These are phyloP conservation scores for Peromyscus nudipes DNA, from an alignment of 2,797 vertebrate species.

Conservation along the genomic window DNA sequence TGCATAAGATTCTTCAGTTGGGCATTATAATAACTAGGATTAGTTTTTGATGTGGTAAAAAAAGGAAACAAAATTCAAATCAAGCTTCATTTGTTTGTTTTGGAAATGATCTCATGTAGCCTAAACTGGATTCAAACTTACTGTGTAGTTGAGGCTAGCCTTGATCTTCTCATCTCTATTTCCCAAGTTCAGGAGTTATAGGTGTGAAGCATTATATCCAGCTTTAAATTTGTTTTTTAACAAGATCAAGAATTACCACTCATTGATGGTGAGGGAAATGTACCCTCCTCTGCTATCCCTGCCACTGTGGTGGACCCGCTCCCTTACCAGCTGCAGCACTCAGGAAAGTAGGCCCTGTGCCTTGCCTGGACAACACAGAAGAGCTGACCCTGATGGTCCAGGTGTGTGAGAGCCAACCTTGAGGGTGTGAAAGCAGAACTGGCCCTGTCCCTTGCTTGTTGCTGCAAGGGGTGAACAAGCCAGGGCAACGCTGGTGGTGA, in stretches of 20 bases:
- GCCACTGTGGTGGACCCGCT: neutral
- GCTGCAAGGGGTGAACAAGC: neutral
- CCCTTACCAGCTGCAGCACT: neutral
- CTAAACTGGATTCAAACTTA: neutral
- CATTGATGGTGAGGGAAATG: neutral
- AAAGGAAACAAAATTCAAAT: neutral
- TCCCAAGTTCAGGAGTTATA: neutral
- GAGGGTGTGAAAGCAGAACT: neutral
- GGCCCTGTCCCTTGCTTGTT: neutral
- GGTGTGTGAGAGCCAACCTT: neutral
- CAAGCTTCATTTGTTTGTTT: neutral
- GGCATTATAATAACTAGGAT: neutral
- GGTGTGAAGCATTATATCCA: neutral
- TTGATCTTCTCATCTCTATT: neutral
- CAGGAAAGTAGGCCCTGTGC: neutral
- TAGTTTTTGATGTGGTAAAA: slow-evolving; percentile 10
- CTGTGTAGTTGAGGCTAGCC: neutral
- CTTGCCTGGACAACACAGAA: neutral
- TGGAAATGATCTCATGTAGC: neutral
- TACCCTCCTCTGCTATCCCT: neutral
- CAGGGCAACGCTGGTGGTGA: neutral
- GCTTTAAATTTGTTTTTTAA: neutral
- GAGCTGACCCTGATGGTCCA: neutral
- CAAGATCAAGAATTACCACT: neutral
- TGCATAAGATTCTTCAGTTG: slow-evolving; percentile 23